Conservation (phyloP, 1,140 invertebrate species). For the Papilio machaon region DNA sequence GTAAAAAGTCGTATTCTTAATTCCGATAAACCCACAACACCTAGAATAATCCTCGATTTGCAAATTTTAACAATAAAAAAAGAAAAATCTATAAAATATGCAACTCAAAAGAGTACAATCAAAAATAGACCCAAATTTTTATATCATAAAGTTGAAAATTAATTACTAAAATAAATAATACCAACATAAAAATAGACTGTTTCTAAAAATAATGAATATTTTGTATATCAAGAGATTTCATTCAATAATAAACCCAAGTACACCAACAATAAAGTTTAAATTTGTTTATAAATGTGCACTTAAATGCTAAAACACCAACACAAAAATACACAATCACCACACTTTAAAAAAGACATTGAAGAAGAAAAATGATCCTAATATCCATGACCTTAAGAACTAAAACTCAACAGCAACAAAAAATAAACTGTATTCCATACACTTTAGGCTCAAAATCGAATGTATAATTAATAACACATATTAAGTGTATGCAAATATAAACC, state of each 20-base stretch:
- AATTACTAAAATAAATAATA: not conserved
- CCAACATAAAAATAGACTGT: not conserved
- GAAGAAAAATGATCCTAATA: not conserved
- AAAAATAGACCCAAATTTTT: not conserved
- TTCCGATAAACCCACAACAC: not conserved
- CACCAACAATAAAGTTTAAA: not conserved
- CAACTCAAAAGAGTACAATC: not conserved
- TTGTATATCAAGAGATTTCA: not conserved
- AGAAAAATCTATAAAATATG: not conserved
- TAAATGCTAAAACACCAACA: not conserved
- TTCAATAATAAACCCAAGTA: not conserved
- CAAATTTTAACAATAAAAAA: not conserved
- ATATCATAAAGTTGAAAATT: not conserved
- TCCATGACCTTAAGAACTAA: not conserved
- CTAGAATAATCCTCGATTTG: not conserved
- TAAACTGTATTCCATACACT: not conserved
- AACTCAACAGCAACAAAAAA: not conserved
- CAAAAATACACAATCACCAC: not conserved
- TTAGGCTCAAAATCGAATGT: too few relatives aligned
- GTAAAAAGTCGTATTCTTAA: conserved; percentile 4
- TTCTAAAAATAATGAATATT: not conserved
- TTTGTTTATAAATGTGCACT: not conserved
- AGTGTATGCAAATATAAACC: too few relatives aligned
- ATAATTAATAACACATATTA: too few relatives aligned
- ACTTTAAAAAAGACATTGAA: not conserved